These are phyloP conservation scores for Xyrichtys novacula DNA, from an alignment of 2,797 vertebrate species.

Conservation along the genomic window DNA sequence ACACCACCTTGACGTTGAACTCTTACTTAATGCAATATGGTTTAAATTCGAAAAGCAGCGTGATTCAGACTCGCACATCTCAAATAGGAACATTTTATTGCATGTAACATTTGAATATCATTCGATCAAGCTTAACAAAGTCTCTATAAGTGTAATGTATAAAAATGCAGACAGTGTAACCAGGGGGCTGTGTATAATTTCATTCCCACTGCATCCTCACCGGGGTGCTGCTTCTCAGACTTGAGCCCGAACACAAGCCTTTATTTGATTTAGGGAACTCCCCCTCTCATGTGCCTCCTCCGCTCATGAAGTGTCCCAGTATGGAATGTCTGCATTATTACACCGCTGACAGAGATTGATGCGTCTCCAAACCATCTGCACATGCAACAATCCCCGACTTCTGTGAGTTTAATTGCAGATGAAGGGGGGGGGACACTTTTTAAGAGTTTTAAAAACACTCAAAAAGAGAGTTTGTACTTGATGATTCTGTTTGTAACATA, in stretches of 20 bases:
- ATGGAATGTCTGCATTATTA: conserved; percentile 84
- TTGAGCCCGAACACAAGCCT: conserved; percentile 74
- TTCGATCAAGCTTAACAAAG: conserved; percentile 67
- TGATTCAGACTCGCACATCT: conserved; percentile 30
- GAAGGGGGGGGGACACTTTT: conserved; percentile 13
- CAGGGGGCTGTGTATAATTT: conserved; percentile 78
- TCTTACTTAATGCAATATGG: conserved; percentile 1
- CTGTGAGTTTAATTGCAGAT: conserved; percentile 66
- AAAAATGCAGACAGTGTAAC: conserved; percentile 81
- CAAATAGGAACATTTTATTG: conserved; percentile 60
- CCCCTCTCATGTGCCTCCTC: conserved; percentile 70
- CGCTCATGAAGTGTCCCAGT: conserved; percentile 79
- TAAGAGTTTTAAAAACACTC: conserved; percentile 32
- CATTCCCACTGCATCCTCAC: conserved; percentile 83
- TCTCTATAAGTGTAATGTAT: conserved; percentile 75
- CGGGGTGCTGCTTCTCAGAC: conserved; percentile 81
- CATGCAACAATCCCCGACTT: conserved; percentile 74
- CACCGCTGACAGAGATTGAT: conserved; percentile 82
- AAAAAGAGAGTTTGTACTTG: conserved; percentile 30
- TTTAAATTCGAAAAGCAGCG: conserved; percentile 20
- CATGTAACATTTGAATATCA: conserved; percentile 66
- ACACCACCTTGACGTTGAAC: not conserved
- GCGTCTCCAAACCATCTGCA: conserved; percentile 78
- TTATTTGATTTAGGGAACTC: conserved; percentile 84
- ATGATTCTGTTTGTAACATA: conserved; percentile 42